Conservation (phyloP, 2,888 invertebrate genomes). For the Biston betularia region DNA sequence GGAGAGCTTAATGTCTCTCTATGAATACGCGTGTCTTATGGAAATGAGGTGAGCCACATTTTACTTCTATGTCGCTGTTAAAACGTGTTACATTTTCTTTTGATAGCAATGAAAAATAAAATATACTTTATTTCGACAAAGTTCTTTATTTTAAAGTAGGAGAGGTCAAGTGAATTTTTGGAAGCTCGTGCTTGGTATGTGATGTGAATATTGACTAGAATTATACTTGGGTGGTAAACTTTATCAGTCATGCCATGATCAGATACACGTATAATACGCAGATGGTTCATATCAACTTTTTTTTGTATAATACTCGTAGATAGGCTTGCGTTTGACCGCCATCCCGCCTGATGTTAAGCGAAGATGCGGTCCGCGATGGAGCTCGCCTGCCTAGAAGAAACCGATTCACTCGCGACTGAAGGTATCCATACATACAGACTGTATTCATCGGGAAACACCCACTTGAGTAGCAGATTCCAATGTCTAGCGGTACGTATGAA, state of each 20-base stretch:
- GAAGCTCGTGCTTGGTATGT: conserved; percentile 47
- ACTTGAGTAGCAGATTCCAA: too few species aligned
- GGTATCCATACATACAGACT: too few species aligned
- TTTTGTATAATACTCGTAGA: too few species aligned
- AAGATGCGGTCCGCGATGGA: too few species aligned
- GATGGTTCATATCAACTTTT: neutral
- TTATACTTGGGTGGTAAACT: conserved; percentile 38
- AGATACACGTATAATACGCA: conserved; percentile 13
- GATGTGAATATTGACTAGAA: conserved; percentile 55
- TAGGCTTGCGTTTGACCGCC: too few species aligned
- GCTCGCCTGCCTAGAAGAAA: too few species aligned
- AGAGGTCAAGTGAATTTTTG: conserved; percentile 50
- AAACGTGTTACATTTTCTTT: neutral
- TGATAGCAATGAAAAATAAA: neutral
- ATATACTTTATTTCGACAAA: conserved; percentile 6
- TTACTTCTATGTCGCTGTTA: conserved; percentile 6
- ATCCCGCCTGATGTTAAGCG: too few species aligned
- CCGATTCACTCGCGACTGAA: too few species aligned
- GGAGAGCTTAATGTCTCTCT: conserved; percentile 69
- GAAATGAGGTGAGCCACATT: conserved; percentile 17
- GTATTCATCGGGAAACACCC: too few species aligned
- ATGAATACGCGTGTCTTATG: conserved; percentile 59
- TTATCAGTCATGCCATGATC: conserved; percentile 25
- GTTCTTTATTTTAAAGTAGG: conserved; percentile 8
- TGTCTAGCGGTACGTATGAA: too few species aligned